These are phyloP conservation scores for Glossophaga mutica DNA, from an alignment of 2,797 vertebrate species.

Conservation along the genomic window DNA sequence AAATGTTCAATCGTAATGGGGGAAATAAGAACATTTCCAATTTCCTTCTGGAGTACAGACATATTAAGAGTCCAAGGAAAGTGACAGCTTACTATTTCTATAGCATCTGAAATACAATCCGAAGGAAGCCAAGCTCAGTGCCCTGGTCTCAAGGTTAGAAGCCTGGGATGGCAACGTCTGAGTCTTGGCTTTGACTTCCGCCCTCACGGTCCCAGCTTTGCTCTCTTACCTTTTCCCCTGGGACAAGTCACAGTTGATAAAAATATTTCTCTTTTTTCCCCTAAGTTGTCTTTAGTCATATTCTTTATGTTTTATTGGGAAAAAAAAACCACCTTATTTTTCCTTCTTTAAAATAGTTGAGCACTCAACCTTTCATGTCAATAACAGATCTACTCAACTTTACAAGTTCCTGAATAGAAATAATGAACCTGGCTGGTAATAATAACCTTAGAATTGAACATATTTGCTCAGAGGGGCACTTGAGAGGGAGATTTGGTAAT, in stretches of 20 bases:
- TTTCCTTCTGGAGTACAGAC: background rate
- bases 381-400: slow-evolving; percentile 2
- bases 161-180: accelerated
- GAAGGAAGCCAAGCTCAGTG: background rate
- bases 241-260: background rate
- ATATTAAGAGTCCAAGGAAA: background rate
- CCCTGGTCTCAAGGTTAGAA: background rate
- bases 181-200: background rate
- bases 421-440: background rate
- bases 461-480: background rate
- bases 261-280: background rate
- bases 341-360: slow-evolving; percentile 6
- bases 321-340: background rate
- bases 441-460: background rate
- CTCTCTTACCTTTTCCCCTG: background rate
- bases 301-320: background rate
- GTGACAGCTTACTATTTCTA: background rate
- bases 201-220: background rate
- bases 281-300: background rate
- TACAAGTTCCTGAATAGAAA: background rate
- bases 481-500: slow-evolving; percentile 5
- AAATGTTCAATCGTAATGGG: background rate
- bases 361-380: background rate
- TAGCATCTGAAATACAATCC: background rate
- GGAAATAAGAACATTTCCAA: background rate